phyloP scores from a whole-genome alignment of 2,888 invertebrate genomes.

The Andrena camellia region DNA sequence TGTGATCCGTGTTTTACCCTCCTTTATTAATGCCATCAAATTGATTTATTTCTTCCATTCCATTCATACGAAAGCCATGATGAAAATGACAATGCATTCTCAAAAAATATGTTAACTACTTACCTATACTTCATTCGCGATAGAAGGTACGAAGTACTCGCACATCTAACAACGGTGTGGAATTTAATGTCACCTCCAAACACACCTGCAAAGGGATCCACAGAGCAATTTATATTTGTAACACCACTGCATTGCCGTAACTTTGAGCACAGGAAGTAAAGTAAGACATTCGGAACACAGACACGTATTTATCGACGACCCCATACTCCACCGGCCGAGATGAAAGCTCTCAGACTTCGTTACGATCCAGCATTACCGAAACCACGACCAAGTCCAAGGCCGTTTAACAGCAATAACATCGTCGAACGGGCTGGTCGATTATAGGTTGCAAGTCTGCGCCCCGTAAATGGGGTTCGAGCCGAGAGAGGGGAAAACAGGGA shows the following conservation, averaged over 20 bases:
- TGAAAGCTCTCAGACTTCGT: constrained; percentile 7
- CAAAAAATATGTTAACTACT: no score
- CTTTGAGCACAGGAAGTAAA: not conserved
- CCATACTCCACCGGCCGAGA: not conserved
- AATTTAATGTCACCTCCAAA: no score
- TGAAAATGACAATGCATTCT: no score
- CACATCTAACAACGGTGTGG: no score
- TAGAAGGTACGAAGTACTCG: no score
- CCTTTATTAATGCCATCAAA: not conserved
- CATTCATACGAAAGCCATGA: not conserved
- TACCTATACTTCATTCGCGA: no score
- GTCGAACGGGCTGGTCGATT: constrained; percentile 48
- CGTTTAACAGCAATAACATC: constrained; percentile 35
- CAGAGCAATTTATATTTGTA: not conserved
- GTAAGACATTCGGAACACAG: not conserved
- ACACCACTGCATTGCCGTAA: not conserved
- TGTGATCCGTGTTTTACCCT: not conserved
- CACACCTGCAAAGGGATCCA: not conserved
- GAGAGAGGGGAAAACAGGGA: not conserved
- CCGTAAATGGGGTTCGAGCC: constrained; percentile 44
- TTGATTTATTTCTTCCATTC: not conserved
- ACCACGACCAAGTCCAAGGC: constrained; percentile 33
- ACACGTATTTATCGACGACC: constrained; percentile 11
- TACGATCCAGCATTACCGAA: constrained; percentile 48
- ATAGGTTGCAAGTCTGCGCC: constrained; percentile 44